Base-by-base conservation (phyloP, 2,113 vertebrate species). In the Blennius ocellaris region DNA sequence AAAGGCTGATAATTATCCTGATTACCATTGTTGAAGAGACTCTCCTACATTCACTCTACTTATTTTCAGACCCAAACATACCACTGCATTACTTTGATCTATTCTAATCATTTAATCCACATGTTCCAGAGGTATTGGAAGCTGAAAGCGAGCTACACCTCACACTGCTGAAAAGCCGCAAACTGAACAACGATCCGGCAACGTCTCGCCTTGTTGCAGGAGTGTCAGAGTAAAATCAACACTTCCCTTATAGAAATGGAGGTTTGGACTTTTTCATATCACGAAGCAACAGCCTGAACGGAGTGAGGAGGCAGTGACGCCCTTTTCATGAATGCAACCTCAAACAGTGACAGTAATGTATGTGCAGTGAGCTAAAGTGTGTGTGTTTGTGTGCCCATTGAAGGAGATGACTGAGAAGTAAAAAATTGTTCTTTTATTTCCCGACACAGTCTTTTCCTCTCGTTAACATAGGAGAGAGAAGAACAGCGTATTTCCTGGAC, bases 221-320 rank as follows among this genome's bases (percentile, higher is more conserved):
- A 15, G 10, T 47, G 30, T 66, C 11, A 48, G 40, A 44, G 11
- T 66, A 21, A 52, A 66, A 59, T 52, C 41, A 37, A n/a, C 45
- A 74, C 45, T 59, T 53, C 48, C 59, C 55, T 39, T 41, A 6
- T 2, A 60, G 11, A 55, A 8, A 11, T 51, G 16, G 57, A 80
- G 49, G 45, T 67, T 40, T 17, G 6, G 40, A 45, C 43, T 61
- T 0, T 2, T 51, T 66, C 30, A 15, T 69, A 86, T 86, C 81
- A 69, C 30, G 43, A 60, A 38, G 36, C 10, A 49, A 9, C 6
- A 80, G 82, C 76, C 74, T 56, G 54, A 82, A 61, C 44, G 48
- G 68, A 17, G 64, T 15, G 7, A 51, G 48, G 11, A 53, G 11
- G 41, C 38, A 16, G 0, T 38, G 39, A 55, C n/a, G 56, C 7